These are phyloP conservation scores for Linnaemya tessellans DNA, from an alignment of 2,888 invertebrate species.

Conservation along the genomic window DNA sequence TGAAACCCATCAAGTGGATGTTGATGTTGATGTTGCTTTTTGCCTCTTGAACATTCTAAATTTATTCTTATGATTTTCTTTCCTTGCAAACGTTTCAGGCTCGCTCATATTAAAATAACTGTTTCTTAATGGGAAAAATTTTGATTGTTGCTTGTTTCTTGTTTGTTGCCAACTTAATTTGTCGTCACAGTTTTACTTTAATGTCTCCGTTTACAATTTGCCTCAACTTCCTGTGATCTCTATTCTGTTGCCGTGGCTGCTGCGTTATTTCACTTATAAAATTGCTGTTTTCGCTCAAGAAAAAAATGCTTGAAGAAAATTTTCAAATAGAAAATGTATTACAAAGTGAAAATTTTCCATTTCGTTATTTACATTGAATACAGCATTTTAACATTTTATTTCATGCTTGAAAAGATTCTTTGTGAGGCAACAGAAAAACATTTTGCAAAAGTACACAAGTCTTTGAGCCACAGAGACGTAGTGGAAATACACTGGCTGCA, in stretches of 20 bases:
- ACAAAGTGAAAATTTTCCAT: constrained; percentile 67
- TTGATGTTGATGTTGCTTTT: constrained; percentile 15
- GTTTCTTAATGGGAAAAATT: not conserved
- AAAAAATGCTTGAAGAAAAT: not conserved
- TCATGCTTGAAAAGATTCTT: constrained; percentile 60
- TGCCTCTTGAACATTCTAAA: constrained; percentile 9
- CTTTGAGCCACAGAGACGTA: constrained; percentile 22
- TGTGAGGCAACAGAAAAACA: constrained; percentile 30
- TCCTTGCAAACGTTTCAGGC: not conserved
- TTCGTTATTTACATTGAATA: constrained; percentile 67
- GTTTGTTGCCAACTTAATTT: constrained; percentile 50
- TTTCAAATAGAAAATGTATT: constrained; percentile 42
- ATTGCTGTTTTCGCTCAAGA: constrained; percentile 22
- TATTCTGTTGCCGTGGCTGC: not conserved
- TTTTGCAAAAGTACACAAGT: constrained; percentile 13
- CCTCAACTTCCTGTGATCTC: constrained; percentile 9
- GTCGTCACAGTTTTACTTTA: not conserved
- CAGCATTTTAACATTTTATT: constrained; percentile 54
- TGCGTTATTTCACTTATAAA: constrained; percentile 17
- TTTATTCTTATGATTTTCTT: not conserved
- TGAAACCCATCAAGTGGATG: not conserved
- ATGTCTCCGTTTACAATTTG: constrained; percentile 17
- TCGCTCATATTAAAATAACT: not conserved
- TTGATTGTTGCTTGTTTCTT: not conserved
- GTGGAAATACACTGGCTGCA: not conserved